phyloP scores from a whole-genome alignment of 2,113 vertebrate species.

The Barbus barbus region DNA sequence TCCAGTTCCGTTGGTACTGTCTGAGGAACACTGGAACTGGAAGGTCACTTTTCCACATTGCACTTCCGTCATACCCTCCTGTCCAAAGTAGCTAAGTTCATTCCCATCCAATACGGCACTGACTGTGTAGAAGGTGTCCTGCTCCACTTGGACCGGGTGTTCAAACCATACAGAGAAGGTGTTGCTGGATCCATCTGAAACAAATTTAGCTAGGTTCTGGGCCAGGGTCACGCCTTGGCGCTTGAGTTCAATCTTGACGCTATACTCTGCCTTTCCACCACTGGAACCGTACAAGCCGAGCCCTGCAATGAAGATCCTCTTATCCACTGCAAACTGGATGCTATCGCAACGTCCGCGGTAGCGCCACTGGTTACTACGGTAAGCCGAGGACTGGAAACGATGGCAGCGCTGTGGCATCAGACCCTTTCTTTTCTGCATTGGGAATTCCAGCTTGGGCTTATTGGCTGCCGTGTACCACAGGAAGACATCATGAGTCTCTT shows the following conservation, averaged over 20 bases:
- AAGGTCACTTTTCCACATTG: constrained; percentile 94
- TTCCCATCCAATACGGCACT: constrained; percentile 90
- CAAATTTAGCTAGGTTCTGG: constrained; percentile 87
- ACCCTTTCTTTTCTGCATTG: constrained; percentile 80
- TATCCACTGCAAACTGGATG: constrained; percentile 94
- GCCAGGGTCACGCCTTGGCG: constrained; percentile 84
- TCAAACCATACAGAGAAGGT: constrained; percentile 95
- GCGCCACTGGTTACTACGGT: constrained; percentile 95
- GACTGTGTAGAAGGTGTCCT: constrained; percentile 91
- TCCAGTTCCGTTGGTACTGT: constrained; percentile 94
- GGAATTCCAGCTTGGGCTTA: constrained; percentile 88
- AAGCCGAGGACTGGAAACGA: constrained; percentile 90
- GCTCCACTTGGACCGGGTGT: constrained; percentile 92
- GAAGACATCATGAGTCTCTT: constrained; percentile 89
- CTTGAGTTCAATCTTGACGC: constrained; percentile 91
- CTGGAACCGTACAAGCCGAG: constrained; percentile 91
- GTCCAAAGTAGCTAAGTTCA: constrained; percentile 94
- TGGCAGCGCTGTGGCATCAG: constrained; percentile 87
- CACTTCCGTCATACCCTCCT: constrained; percentile 96
- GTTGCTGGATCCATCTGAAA: constrained; percentile 90
- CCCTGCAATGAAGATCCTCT: constrained; percentile 90
- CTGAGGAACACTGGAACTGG: constrained; percentile 96
- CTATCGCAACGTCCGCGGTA: constrained; percentile 93
- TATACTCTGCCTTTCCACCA: constrained; percentile 88
- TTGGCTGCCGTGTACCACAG: constrained; percentile 90